phyloP scores from a whole-genome alignment of 1,140 invertebrate genomes.

The Trachymyrmex cornetzi region DNA sequence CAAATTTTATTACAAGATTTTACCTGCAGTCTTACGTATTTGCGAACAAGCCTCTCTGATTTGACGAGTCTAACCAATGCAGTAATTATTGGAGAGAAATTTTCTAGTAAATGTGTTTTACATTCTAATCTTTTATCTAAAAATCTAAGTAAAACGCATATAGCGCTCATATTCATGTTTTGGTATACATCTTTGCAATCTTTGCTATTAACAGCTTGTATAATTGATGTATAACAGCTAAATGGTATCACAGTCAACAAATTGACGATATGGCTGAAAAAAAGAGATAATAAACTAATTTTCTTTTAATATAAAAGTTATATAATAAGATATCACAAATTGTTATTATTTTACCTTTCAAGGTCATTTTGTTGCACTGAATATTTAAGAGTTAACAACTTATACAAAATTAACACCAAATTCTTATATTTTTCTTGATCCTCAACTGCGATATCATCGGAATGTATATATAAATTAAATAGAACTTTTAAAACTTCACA shows the following conservation, averaged over 20 bases:
- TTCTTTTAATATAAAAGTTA: too few relatives aligned
- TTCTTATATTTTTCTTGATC: constrained; percentile 91
- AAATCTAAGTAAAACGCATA: constrained; percentile 88
- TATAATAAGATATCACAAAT: not conserved
- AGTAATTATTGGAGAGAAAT: constrained; percentile 82
- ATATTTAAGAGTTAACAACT: constrained; percentile 90
- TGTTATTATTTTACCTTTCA: constrained; percentile 88
- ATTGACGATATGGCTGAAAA: constrained; percentile 82
- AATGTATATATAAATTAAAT: constrained; percentile 92
- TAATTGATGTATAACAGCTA: constrained; percentile 76
- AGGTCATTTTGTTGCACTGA: constrained; percentile 90
- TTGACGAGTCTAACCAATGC: constrained; percentile 81
- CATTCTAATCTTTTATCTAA: constrained; percentile 87
- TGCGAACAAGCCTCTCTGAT: constrained; percentile 80
- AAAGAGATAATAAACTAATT: constrained; percentile 33
- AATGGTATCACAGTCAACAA: constrained; percentile 81
- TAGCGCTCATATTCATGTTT: constrained; percentile 87
- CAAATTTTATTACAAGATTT: constrained; percentile 52
- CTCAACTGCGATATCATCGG: constrained; percentile 87
- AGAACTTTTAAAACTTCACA: constrained; percentile 96
- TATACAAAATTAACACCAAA: constrained; percentile 91
- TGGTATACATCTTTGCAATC: constrained; percentile 71
- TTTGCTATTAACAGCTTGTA: constrained; percentile 56
- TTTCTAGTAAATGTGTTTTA: constrained; percentile 77
- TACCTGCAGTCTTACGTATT: constrained; percentile 82